phyloP scores from a whole-genome alignment of 2,888 invertebrate genomes.

The Lycaena phlaeas region DNA sequence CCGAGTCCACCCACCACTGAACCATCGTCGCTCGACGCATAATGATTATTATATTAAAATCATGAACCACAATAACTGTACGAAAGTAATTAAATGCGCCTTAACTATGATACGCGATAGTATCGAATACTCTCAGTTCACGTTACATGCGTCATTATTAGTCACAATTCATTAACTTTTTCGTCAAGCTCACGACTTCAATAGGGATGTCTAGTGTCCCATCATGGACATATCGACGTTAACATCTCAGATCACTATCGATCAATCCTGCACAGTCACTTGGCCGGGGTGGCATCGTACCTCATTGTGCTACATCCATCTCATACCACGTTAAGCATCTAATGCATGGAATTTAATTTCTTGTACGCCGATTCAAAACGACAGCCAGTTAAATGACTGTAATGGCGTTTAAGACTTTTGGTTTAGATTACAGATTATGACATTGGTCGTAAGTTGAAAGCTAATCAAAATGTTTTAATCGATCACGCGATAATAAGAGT shows the following conservation, averaged over 20 bases:
- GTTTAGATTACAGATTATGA: constrained; percentile 53
- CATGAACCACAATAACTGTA: not conserved
- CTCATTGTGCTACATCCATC: constrained; percentile 61
- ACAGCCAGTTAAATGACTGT: constrained; percentile 41
- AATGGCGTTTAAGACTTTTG: constrained; percentile 58
- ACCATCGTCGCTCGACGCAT: too few relatives aligned
- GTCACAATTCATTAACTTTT: constrained; percentile 70
- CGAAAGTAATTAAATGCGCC: not conserved
- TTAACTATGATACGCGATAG: not conserved
- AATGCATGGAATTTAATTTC: constrained; percentile 68
- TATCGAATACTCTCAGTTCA: not conserved
- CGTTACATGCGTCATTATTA: constrained; percentile 61
- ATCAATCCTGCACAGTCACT: constrained; percentile 66
- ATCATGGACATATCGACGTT: constrained; percentile 62
- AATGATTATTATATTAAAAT: too few relatives aligned
- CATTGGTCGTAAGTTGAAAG: constrained; percentile 69
- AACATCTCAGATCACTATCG: constrained; percentile 64
- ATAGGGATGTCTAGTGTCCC: constrained; percentile 66
- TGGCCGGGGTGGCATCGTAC: constrained; percentile 68
- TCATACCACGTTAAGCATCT: constrained; percentile 65
- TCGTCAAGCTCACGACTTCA: constrained; percentile 62
- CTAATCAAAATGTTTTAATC: constrained; percentile 73
- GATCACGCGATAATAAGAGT: constrained; percentile 65
- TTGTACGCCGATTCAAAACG: constrained; percentile 45
- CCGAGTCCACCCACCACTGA: too few relatives aligned